Percentiles rank a stretch among this genome's conserved stretches.
phyloP scores from a whole-genome alignment of 2,113 vertebrate genomes.

The Anolis sagrei region DNA sequence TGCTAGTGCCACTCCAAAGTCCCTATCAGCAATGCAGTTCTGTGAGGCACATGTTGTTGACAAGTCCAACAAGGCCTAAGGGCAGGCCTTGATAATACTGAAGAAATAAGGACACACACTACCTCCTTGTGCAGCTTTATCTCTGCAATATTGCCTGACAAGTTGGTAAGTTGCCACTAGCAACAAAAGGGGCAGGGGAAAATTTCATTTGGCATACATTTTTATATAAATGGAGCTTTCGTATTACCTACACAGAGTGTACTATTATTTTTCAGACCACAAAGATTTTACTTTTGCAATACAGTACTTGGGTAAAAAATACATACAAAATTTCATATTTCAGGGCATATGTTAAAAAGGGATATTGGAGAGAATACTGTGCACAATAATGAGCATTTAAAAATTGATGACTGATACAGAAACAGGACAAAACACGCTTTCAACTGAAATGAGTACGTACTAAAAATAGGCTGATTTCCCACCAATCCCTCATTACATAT shows the following conservation, averaged over 20 bases:
- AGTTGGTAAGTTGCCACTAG: not conserved
- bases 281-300: not conserved
- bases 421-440: too few species aligned
- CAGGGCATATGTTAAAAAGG: not conserved
- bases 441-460: too few species aligned
- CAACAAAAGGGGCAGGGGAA: not conserved
- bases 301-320: not conserved
- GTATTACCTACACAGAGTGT: not conserved
- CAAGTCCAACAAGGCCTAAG: not conserved
- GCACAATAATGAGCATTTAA: not conserved
- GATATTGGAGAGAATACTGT: not conserved
- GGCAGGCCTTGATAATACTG: not conserved
- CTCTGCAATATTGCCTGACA: not conserved
- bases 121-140: too few species aligned
- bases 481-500: too few species aligned
- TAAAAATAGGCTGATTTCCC: too few species aligned
- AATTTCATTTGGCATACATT: not conserved
- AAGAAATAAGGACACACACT: not conserved
- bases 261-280: not conserved
- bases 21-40: too few species aligned
- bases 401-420: too few species aligned
- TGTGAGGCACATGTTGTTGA: not conserved
- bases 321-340: not conserved
- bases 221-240: not conserved
- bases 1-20: too few species aligned